Evolutionary conservation across 2,113 vertebrate genomes (phyloP), one percentile per base, ranked within the genome.

Genomic region (Caranx melampygus): DNA sequence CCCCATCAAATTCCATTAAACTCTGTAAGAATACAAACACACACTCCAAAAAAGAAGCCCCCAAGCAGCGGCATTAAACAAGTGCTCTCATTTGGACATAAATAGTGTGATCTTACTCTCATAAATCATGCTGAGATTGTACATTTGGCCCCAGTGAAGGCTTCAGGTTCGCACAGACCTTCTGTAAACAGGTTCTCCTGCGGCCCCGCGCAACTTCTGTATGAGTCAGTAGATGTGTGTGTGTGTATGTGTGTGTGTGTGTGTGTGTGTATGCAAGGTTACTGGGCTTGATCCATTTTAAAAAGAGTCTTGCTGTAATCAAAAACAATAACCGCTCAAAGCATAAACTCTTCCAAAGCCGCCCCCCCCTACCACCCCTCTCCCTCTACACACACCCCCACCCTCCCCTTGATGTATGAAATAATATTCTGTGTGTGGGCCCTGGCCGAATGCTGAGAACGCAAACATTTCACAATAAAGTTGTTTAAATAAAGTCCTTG

Each of bases 381-480:
- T 40, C 40, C 52, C 35, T 35, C 54, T 1, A 21, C 35, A 6
- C 44, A 57, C 40, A 6, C 75, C 69, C 45, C 67, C 49, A n/a
- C 72, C 78, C 55, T 79, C 60, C 66, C 89, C 93, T 95, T 95
- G 94, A 96, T 96, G 96, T 97, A 98, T 97, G 96, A 97, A 98
- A 97, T 96, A 95, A 95, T 95, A 96, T 97, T 97, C 96, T 95
- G 97, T 97, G 97, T 97, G 98, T 98, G 97, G 97, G 97, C 97
- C 93, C 86, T 16, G 77, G 82, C 91, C 95, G 94, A 97, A 95
- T 96, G 95, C 95, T 95, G 96, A 95, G 96, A 98, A 98, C 96
- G 97, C 97, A 97, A 98, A 98, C 97, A 98, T 98, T 97, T 98
- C 97, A 98, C 97, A 97, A 97, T 98, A 97, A 98, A 98, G 96